phyloP scores from a whole-genome alignment of 2,113 vertebrate genomes.

The Poeciliopsis occidentalis region DNA sequence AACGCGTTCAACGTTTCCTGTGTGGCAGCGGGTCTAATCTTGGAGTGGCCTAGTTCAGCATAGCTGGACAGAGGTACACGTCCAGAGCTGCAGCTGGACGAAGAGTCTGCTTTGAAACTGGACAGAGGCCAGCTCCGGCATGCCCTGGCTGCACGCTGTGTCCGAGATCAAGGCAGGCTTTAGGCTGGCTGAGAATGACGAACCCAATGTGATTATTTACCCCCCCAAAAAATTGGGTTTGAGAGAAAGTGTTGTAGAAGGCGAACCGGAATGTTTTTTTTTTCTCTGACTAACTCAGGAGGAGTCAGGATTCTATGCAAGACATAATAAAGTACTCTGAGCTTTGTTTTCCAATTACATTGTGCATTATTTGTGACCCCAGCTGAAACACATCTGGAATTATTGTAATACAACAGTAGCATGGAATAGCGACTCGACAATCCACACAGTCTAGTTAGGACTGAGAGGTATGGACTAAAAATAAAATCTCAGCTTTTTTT shows the following conservation, averaged over 20 bases:
- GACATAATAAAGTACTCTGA: too few relatives aligned
- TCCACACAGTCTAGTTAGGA: too few relatives aligned
- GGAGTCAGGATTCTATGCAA: too few relatives aligned
- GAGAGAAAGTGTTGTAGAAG: background rate
- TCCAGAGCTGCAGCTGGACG: slow-evolving; percentile 26
- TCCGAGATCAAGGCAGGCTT: background rate
- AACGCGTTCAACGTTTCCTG: background rate
- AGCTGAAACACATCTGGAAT: too few relatives aligned
- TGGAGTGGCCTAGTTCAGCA: slow-evolving; percentile 20
- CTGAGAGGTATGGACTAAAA: too few relatives aligned
- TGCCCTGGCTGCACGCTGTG: background rate
- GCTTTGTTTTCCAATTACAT: too few relatives aligned
- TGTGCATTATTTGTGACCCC: too few relatives aligned
- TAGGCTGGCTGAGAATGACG: background rate
- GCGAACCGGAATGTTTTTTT: background rate
- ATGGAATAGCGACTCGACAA: too few relatives aligned
- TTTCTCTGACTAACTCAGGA: background rate
- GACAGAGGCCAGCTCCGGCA: slow-evolving; percentile 38
- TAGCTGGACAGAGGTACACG: background rate
- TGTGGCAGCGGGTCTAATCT: slow-evolving; percentile 23
- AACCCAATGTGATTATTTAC: background rate
- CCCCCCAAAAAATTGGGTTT: too few relatives aligned
- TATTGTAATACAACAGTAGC: too few relatives aligned
- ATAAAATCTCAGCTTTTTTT: too few relatives aligned
- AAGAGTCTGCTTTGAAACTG: slow-evolving; percentile 22